These are phyloP conservation scores for Drusus annulatus DNA, from an alignment of 1,140 invertebrate species.

Conservation along the genomic window DNA sequence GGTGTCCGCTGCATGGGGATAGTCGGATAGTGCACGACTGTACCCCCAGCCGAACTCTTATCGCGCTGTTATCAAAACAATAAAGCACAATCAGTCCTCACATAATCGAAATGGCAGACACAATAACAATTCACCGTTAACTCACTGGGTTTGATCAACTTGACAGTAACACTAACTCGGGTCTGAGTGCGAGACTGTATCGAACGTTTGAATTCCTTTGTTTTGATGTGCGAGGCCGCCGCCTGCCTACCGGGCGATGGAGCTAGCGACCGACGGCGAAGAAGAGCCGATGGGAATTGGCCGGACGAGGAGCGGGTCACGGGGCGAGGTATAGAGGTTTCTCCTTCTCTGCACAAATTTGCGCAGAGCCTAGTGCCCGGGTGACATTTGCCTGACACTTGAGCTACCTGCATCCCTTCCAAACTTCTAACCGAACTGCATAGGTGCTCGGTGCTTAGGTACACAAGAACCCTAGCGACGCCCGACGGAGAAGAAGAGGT, in stretches of 20 bases:
- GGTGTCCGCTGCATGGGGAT: constrained; percentile 15
- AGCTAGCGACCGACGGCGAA: not conserved
- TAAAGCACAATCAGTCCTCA: constrained; percentile 2
- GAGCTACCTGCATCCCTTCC: constrained; percentile 2
- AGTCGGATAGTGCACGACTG: not conserved
- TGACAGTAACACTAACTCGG: not conserved
- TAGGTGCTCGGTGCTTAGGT: not conserved
- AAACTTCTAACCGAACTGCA: not conserved
- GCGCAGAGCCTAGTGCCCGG: constrained; percentile 32
- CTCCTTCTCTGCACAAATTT: constrained; percentile 24
- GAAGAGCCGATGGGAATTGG: not conserved
- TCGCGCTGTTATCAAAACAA: constrained; percentile 25
- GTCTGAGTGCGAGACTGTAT: too few species aligned
- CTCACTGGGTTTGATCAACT: not conserved
- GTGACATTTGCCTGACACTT: constrained; percentile 39
- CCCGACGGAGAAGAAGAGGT: too few species aligned
- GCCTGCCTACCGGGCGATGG: too few species aligned
- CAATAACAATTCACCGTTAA: not conserved
- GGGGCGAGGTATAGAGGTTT: constrained; percentile 5
- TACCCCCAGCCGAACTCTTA: not conserved
- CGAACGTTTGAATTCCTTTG: constrained; percentile 17
- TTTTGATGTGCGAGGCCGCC: not conserved
- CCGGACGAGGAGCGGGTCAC: not conserved
- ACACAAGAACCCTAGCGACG: too few species aligned
- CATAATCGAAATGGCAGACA: not conserved